These are phyloP conservation scores for Lamprotornis superbus DNA, from an alignment of 2,113 vertebrate genomes.

Conservation along the genomic window DNA sequence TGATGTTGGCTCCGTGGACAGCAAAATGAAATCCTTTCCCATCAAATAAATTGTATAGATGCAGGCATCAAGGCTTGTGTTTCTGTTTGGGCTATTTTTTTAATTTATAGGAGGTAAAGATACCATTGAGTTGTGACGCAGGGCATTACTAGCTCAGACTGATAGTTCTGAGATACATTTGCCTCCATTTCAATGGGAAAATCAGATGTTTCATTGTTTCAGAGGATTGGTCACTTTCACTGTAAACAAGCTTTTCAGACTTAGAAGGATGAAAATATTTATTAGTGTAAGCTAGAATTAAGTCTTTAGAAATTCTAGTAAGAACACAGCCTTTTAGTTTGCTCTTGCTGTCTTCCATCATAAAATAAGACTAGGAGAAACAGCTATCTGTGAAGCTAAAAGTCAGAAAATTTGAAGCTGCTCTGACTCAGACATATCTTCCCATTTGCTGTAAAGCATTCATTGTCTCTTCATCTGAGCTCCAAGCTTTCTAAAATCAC, in stretches of 20 bases:
- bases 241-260: not conserved
- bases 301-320: not conserved
- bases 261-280: not conserved
- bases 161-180: not conserved
- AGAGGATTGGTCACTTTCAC: not conserved
- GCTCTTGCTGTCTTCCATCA: not conserved
- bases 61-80: not conserved
- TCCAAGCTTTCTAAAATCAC: not conserved
- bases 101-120: not conserved
- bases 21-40: not conserved
- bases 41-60: not conserved
- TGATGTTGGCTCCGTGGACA: not conserved
- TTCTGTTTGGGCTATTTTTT: not conserved
- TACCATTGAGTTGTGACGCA: rapidly evolving
- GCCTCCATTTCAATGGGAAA: not conserved
- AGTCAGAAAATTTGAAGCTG: not conserved
- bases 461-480: not conserved
- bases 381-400: not conserved
- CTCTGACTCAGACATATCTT: not conserved
- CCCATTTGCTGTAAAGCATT: not conserved
- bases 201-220: not conserved
- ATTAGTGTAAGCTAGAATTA: not conserved
- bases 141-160: not conserved
- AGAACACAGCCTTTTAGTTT: not conserved
- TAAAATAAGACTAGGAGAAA: not conserved